Evolutionary conservation across 2,113 vertebrate genomes (phyloP), one percentile per base, ranked within the genome.

Genomic region (Trogon surrucura): DNA sequence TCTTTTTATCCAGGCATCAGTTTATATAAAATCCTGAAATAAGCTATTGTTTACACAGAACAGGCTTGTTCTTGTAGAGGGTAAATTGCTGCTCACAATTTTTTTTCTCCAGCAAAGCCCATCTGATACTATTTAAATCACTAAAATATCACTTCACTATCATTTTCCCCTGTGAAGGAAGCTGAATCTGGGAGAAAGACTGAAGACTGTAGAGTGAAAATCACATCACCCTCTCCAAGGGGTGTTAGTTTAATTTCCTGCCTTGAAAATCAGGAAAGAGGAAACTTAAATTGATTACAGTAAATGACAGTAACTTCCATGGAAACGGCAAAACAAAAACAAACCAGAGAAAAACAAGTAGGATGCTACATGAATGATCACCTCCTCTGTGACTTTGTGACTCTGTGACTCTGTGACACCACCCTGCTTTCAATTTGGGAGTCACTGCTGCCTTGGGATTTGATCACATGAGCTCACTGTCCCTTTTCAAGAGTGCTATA

Each of bases 21-120:
- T 84, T 91, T 66, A 70, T 44, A 88, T 47, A 80, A 74, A 85
- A 80, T 67, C 44, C 69, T 67, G 69, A 93, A 96, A 92, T n/a
- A 91, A 91, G 18, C 25, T 58, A 34, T 83, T 91, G 64, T 83
- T 94, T 93, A 78, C 67, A 90, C 29, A 38, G 66, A 90, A 79
- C 25, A 51, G 44, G 66, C 90, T 79, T 83, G 67, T 77, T 71
- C n/a, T 53, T 81, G 29, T 36, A 85, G 23, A 64, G 27, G 45
- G 17, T 51, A 88, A 92, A 74, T 74, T 86, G 29, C 29, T 84
- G n/a, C 34, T 80, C 45, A 21, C 44, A 23, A 30, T 75, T 51
- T 32, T 73, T 57, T 85, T 53, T 22, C 57, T 72, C 9, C 36
- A 61, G 19, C 4, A 89, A 84, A 91, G 27, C 3, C 13, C 11